Conservation (phyloP, 1,140 invertebrate species). For the Triops cancriformis region DNA sequence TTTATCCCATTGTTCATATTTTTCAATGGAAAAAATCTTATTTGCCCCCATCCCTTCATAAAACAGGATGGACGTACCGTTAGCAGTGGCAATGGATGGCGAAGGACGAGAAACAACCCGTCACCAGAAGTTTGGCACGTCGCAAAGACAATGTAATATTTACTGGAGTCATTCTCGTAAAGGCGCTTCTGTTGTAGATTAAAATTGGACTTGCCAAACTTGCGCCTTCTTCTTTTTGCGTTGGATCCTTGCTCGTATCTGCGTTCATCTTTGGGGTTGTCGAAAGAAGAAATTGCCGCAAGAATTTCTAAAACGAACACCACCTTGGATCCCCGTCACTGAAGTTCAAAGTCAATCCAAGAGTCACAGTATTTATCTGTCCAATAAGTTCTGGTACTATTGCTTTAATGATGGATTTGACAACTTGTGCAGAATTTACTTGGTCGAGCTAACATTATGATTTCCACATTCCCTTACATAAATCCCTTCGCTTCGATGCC, state of each 20-base stretch:
- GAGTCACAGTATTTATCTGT: too few species aligned
- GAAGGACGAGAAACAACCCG: slow-evolving; percentile 14
- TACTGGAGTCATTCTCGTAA: slow-evolving; percentile 26
- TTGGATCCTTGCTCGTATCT: too few species aligned
- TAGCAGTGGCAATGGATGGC: slow-evolving; percentile 27
- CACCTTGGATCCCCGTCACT: too few species aligned
- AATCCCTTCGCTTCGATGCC: not conserved
- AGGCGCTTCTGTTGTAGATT: slow-evolving; percentile 24
- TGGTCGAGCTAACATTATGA: not conserved
- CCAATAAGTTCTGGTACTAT: too few species aligned
- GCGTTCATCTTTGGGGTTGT: too few species aligned
- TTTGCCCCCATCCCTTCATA: not conserved
- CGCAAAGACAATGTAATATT: slow-evolving; percentile 19
- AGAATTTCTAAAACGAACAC: too few species aligned
- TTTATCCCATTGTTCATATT: not conserved
- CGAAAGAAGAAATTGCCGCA: too few species aligned
- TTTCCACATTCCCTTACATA: not conserved
- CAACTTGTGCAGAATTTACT: too few species aligned
- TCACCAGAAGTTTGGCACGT: slow-evolving; percentile 16
- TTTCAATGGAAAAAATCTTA: not conserved
- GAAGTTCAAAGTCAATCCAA: too few species aligned
- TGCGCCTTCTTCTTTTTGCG: too few species aligned
- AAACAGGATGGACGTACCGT: slow-evolving; percentile 26
- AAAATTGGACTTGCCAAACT: not conserved
- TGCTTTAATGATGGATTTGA: too few species aligned